Base-by-base conservation (phyloP, 2,113 vertebrate genomes). In the Sinocyclocheilus anshuiensis region DNA sequence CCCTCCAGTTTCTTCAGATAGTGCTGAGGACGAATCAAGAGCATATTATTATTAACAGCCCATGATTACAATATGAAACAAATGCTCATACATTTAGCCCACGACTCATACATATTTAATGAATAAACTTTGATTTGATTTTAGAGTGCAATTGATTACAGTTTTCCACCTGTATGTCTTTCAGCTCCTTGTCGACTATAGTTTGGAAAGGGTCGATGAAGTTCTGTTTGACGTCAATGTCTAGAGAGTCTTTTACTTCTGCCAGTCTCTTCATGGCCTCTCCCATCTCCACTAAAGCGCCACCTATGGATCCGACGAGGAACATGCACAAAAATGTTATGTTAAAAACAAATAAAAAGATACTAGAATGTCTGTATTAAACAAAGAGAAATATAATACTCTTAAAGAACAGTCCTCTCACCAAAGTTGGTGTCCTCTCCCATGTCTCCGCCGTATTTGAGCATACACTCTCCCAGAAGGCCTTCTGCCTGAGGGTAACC, bases 201-300 rank as follows among this genome's bases (percentile, higher is more conserved):
- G 95, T 97, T 94, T 99, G 98, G 63, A 99, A 94, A 8, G 98
- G 98, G 87, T 99, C 98, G 0, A 99, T 96, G 89, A 99, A 99
- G 88, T 99, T 99, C 76, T 99, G 98, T 84, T 99, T 99, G 82
- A 99, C 98, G 39, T 99, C 97, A 0, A 99, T 99, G 89, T 99
- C 98, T 93, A 99, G 92, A 0, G 96, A 97, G 91, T 99, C 97
- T 91, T 99, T 99, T 76, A 98, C 95, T 88, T 99, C 97, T 0
- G 97, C 95, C 94, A 99, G 83, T 77, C 95, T 96, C 87, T 96
- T 99, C 98, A 99, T 99, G 4, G 97, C 94, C 6, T 99, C 98
- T 0, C 98, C 98, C 0, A 97, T 94, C 0, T 98, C 97, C 0
- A 96, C 82, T n/a, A 99, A 94, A 0, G 98, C 98, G 0, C 96